Evolutionary conservation across 2,113 vertebrate genomes (phyloP).

Genomic region (Daphoenositta chrysoptera): DNA sequence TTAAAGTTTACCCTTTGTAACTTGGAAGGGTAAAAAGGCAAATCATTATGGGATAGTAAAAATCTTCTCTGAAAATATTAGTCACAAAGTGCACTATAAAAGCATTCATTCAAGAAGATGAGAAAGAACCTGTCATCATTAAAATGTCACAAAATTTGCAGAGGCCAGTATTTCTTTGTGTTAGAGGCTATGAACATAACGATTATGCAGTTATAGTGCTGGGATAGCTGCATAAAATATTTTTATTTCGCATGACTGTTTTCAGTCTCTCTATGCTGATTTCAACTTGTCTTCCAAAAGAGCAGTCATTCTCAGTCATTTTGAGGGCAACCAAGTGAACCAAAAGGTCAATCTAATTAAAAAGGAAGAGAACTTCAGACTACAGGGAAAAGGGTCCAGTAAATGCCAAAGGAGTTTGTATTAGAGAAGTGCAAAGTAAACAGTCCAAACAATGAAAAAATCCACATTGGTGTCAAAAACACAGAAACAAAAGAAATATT

Average conservation of each 20-base stretch:
- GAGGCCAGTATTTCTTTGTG: slow-evolving; percentile 53
- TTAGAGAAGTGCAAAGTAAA: slow-evolving; percentile 61
- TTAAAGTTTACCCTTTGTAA: neutral
- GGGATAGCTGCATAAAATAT: slow-evolving; percentile 42
- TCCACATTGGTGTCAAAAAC: slow-evolving; percentile 60
- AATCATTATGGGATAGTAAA: slow-evolving; percentile 43
- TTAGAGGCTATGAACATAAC: slow-evolving; percentile 55
- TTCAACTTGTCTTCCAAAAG: slow-evolving; percentile 56
- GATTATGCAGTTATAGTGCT: slow-evolving; percentile 54
- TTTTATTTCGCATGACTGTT: slow-evolving; percentile 66
- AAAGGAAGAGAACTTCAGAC: slow-evolving; percentile 66
- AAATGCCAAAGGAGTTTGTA: slow-evolving; percentile 69
- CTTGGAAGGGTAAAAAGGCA: slow-evolving; percentile 37
- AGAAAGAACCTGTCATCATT: slow-evolving; percentile 46
- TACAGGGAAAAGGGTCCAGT: slow-evolving; percentile 34
- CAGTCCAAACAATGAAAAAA: slow-evolving; percentile 61
- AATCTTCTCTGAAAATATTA: slow-evolving; percentile 38
- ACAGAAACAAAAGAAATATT: neutral
- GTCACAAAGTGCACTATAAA: slow-evolving; percentile 32
- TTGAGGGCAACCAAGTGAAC: slow-evolving; percentile 71
- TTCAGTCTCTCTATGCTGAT: slow-evolving; percentile 62
- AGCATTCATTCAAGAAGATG: slow-evolving; percentile 48
- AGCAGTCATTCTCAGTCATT: slow-evolving; percentile 69
- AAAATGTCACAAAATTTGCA: slow-evolving; percentile 54
- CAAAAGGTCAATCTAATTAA: slow-evolving; percentile 82